phyloP scores from a whole-genome alignment of 2,113 vertebrate genomes.

The Ceyx margarethae region DNA sequence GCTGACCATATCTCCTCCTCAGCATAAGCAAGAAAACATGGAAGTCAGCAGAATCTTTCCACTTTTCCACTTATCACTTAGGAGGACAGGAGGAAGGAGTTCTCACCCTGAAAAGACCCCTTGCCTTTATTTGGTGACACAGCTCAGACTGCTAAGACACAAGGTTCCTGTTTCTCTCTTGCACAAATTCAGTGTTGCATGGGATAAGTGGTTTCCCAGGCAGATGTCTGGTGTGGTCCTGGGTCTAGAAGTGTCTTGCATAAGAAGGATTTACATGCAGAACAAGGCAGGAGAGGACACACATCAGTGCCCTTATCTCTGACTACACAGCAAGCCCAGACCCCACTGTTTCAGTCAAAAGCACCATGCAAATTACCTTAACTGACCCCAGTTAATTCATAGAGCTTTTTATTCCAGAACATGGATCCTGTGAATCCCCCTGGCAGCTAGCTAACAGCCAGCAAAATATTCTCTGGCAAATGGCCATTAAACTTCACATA shows the following conservation, averaged over 20 bases:
- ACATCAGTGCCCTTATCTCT: not conserved
- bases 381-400: constrained; percentile 14
- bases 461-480: constrained; percentile 55
- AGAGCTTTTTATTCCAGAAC: constrained; percentile 44
- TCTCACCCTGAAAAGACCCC: not conserved
- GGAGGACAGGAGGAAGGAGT: not conserved
- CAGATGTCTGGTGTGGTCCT: not conserved
- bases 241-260: not conserved
- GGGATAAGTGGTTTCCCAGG: not conserved
- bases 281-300: not conserved
- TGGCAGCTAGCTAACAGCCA: constrained; percentile 39
- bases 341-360: not conserved
- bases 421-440: constrained; percentile 40
- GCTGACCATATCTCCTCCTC: not conserved
- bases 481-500: constrained; percentile 63
- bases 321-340: not conserved
- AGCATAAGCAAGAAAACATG: not conserved
- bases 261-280: not conserved
- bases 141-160: not conserved
- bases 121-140: not conserved
- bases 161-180: not conserved
- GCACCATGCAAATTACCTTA: constrained; percentile 39
- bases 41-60: not conserved
- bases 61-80: not conserved
- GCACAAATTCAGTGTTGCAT: not conserved